Conservation (phyloP, 2,797 vertebrate species). For the Chaetodon trifasciatus region DNA sequence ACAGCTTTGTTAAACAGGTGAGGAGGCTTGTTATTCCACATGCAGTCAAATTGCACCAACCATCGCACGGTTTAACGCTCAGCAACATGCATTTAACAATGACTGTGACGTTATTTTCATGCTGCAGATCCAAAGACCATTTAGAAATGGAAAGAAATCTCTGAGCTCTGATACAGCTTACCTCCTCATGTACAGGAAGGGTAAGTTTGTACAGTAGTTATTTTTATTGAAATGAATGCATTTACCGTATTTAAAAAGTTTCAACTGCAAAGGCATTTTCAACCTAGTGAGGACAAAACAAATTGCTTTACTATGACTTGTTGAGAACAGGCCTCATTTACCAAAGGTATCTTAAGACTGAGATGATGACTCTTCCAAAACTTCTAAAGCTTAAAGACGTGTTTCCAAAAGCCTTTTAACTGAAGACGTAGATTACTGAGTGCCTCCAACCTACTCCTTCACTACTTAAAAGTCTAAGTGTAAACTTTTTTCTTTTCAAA, state of each 20-base stretch:
- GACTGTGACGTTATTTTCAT: not conserved
- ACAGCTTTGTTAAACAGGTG: conserved; percentile 70
- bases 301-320: not conserved
- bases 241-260: not conserved
- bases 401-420: not conserved
- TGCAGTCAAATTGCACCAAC: not conserved
- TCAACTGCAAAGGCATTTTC: not conserved
- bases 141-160: not conserved
- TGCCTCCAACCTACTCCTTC: too few relatives aligned
- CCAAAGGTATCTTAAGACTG: not conserved
- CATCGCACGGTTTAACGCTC: not conserved
- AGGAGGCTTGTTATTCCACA: not conserved
- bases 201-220: conserved; percentile 41
- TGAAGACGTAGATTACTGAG: too few relatives aligned
- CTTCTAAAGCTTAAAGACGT: not conserved
- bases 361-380: too few relatives aligned
- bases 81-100: accelerated
- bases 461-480: too few relatives aligned
- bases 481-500: not conserved
- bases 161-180: conserved; percentile 68
- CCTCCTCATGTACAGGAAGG: conserved; percentile 80
- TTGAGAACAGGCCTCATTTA: not conserved
- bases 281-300: not conserved
- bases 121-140: conserved; percentile 35
- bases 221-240: not conserved